These are phyloP conservation scores for Caerostris darwini DNA, from an alignment of 1,140 invertebrate genomes.

Conservation along the genomic window DNA sequence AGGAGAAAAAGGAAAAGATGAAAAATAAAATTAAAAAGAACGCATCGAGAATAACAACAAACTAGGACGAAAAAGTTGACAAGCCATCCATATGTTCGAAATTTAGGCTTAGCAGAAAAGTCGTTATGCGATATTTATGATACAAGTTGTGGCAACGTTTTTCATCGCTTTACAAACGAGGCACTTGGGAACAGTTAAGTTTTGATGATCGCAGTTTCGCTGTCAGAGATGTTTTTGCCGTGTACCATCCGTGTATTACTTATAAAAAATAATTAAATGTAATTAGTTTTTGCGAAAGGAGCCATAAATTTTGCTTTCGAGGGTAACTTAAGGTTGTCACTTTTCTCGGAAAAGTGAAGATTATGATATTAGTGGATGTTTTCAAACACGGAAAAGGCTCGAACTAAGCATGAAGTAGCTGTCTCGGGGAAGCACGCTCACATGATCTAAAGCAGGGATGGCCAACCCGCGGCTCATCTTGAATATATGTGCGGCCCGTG, in stretches of 20 bases:
- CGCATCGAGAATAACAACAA: not conserved
- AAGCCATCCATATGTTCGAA: not conserved
- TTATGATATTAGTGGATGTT: not conserved
- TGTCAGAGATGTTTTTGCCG: slow-evolving; percentile 25
- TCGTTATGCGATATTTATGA: slow-evolving; percentile 56
- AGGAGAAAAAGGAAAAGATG: not conserved
- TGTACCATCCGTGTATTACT: slow-evolving; percentile 30
- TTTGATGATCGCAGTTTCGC: slow-evolving; percentile 29
- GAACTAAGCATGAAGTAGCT: too few relatives aligned
- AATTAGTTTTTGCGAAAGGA: slow-evolving; percentile 11
- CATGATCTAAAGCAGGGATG: too few relatives aligned
- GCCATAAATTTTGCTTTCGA: not conserved
- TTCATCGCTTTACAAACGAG: slow-evolving; percentile 40
- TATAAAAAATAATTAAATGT: slow-evolving; percentile 60
- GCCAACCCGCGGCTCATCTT: too few relatives aligned
- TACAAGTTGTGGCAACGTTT: not conserved
- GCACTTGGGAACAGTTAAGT: slow-evolving; percentile 45
- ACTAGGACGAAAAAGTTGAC: not conserved
- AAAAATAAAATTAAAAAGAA: not conserved
- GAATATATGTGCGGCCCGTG: too few relatives aligned
- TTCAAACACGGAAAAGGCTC: too few relatives aligned
- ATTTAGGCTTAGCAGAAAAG: slow-evolving; percentile 52
- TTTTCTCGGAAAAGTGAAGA: not conserved
- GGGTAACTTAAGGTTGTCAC: not conserved
- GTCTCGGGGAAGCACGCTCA: too few relatives aligned